Evolutionary conservation across 2,888 invertebrate genomes (phyloP), one percentile per base, ranked within the genome.

Genomic region (Papilio demoleus): DNA sequence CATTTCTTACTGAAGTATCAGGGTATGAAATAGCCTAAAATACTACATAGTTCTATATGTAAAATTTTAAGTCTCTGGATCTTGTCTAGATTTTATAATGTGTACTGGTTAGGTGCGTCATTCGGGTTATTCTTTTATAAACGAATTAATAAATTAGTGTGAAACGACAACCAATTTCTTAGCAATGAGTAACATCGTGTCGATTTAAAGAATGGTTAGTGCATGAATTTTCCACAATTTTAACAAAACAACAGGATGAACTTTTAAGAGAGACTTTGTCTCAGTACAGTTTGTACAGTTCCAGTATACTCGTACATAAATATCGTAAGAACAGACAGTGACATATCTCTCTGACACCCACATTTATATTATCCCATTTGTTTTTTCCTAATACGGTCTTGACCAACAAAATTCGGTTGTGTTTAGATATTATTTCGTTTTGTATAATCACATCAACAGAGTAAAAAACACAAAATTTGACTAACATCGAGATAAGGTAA

Each of bases 401-500:
- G 69, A 65, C 71, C 53, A 56, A 81, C 78, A 76, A 76, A 81
- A 80, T 80, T 80, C 77, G 73, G 76, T 74, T 75, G 73, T 81
- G 77, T 81, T 87, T 84, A 80, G 81, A 80, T 74, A 80, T 85
- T 84, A 85, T 83, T 83, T 84, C 78, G 85, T 85, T 86, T 83
- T 80, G 81, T 83, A 85, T 85, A 87, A 88, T 86, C 88, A 86
- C 81, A 79, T 79, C 79, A 83, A 86, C 84, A 82, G 84, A 84
- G 81, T 81, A 86, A 87, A 68, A 88, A 89, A 88, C 82, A 86
- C 82, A 86, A 87, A 88, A 86, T 85, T 83, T 85, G 86, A 87
- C 87, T 89, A 90, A 90, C 87, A 88, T 87, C 87, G 87, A 87
- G 92, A 91, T 92, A 91, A 90, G 85, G 83, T 87, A 85, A 88